Percentiles rank a stretch among this genome's conserved stretches.
phyloP scores from a whole-genome alignment of 2,113 vertebrate species.

The Calidris pygmaea region DNA sequence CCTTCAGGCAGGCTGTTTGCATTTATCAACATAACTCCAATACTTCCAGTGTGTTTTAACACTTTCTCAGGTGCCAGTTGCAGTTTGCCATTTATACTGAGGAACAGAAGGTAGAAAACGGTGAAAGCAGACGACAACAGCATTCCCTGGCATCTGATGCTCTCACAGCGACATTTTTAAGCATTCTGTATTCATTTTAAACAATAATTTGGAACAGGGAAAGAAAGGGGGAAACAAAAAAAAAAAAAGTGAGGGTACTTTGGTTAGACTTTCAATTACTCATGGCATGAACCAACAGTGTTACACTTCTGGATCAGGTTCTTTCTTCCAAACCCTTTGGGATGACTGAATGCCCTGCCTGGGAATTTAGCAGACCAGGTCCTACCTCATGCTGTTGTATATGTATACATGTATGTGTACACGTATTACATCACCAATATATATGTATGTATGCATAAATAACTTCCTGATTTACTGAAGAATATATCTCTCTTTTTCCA shows the following conservation, averaged over 20 bases:
- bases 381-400: not conserved
- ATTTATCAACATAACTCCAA: conserved; percentile 65
- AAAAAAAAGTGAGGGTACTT: not conserved
- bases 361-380: not conserved
- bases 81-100: conserved; percentile 62
- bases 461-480: not conserved
- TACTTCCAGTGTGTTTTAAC: conserved; percentile 66
- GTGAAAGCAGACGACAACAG: conserved; percentile 48
- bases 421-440: not conserved
- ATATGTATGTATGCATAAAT: not conserved
- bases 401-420: not conserved
- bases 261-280: not conserved
- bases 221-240: not conserved
- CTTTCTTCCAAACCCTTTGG: not conserved
- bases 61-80: conserved; percentile 65
- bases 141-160: conserved; percentile 17
- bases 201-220: not conserved
- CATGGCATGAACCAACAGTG: not conserved
- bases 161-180: not conserved
- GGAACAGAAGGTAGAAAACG: conserved; percentile 46
- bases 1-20: conserved; percentile 62
- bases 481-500: not conserved
- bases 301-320: not conserved
- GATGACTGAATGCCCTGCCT: not conserved
- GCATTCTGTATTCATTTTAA: not conserved